phyloP scores from a whole-genome alignment of 1,140 invertebrate genomes.

The Contarinia nasturtii region DNA sequence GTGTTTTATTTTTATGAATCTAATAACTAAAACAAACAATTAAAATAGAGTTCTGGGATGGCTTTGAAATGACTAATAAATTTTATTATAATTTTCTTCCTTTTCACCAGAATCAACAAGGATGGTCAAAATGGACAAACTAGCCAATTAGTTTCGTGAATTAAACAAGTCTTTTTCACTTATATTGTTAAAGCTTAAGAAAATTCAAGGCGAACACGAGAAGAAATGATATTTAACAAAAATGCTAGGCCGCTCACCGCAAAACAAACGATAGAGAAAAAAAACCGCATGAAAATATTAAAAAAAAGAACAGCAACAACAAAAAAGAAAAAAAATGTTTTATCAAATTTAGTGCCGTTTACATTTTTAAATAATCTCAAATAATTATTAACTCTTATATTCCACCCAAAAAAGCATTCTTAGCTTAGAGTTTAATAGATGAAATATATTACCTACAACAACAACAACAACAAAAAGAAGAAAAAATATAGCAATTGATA shows the following conservation, averaged over 20 bases:
- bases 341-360: conserved; percentile 3
- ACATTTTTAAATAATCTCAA: conserved; percentile 3
- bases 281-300: conserved; percentile 3
- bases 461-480: no score
- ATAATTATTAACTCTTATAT: conserved; percentile 5
- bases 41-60: no score
- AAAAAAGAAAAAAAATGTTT: conserved; percentile 3
- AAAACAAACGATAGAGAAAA: background rate
- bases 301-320: conserved; percentile 2
- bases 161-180: background rate
- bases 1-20: no score
- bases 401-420: conserved; percentile 3
- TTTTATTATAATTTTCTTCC: no score
- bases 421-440: no score
- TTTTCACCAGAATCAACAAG: conserved; percentile 4
- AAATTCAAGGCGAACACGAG: background rate
- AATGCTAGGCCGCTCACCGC: background rate
- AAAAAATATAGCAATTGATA: no score
- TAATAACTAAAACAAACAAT: no score
- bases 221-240: background rate
- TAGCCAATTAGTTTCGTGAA: conserved; percentile 6
- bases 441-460: no score
- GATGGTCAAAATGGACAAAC: conserved; percentile 22
- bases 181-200: background rate
- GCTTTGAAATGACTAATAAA: no score